phyloP scores from a whole-genome alignment of 2,797 vertebrate genomes.

The Gambelia wislizenii region DNA sequence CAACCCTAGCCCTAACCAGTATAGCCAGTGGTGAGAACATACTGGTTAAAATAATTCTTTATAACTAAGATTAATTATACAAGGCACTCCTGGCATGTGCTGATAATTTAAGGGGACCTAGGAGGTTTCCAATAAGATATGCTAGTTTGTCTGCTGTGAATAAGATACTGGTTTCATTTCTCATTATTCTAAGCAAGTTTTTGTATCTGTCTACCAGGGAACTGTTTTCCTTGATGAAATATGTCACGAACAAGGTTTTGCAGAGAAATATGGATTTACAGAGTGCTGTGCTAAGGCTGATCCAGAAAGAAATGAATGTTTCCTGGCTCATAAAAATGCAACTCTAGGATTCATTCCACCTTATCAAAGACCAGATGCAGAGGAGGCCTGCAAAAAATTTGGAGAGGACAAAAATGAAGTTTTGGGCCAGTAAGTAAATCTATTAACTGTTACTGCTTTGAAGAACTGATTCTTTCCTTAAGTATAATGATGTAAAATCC shows the following conservation, averaged over 20 bases:
- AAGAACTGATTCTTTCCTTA: not conserved
- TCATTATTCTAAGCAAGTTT: not conserved
- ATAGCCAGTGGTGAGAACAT: too few relatives aligned
- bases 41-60: too few relatives aligned
- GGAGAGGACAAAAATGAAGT: slow-evolving; percentile 24
- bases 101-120: not conserved
- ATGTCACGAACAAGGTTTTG: slow-evolving; percentile 55
- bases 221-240: slow-evolving; percentile 57
- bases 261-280: slow-evolving; percentile 44
- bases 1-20: too few relatives aligned
- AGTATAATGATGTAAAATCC: not conserved
- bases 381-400: slow-evolving; percentile 25
- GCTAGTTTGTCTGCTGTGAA: not conserved
- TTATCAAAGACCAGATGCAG: slow-evolving; percentile 20
- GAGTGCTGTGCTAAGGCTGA: slow-evolving; percentile 57
- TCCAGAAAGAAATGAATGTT: slow-evolving; percentile 51
- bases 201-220: not conserved
- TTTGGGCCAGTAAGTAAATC: slow-evolving; percentile 44
- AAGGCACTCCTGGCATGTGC: too few relatives aligned
- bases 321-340: slow-evolving; percentile 46
- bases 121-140: not conserved
- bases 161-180: too few relatives aligned
- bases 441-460: not conserved
- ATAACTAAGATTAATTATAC: too few relatives aligned
- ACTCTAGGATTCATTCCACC: not conserved